phyloP scores from a whole-genome alignment of 2,888 invertebrate species.

The Venustoraphidia nigricollis region DNA sequence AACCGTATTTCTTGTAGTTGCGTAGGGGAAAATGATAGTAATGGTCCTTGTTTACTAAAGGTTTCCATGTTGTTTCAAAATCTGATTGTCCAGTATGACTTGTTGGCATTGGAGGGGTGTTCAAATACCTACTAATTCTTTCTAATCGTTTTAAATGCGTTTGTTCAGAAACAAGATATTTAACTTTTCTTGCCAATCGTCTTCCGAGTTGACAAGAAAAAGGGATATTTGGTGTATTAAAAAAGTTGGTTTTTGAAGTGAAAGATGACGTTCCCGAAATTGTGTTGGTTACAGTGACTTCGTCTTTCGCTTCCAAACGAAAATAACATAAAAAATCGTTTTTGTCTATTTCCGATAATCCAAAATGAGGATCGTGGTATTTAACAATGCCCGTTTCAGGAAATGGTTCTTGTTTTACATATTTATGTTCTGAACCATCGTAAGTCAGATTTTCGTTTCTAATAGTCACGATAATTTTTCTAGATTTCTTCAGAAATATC shows the following conservation, averaged over 20 bases:
- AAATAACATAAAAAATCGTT: constrained; percentile 15
- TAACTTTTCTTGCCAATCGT: constrained; percentile 14
- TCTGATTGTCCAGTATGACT: background rate
- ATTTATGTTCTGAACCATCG: background rate
- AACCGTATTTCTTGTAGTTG: background rate
- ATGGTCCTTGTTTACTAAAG: constrained; percentile 5
- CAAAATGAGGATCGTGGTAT: no score
- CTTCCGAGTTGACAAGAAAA: constrained; percentile 21
- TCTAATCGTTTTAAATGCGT: constrained; percentile 16
- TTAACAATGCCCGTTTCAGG: no score
- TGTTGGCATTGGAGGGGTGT: constrained; percentile 6
- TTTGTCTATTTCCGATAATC: constrained; percentile 6
- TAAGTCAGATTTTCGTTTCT: constrained; percentile 2
- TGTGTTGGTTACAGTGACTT: background rate
- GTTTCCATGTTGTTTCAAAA: constrained; percentile 4
- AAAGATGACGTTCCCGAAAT: constrained; percentile 5
- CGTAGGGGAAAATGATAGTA: constrained; percentile 13
- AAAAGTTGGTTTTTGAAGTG: constrained; percentile 7
- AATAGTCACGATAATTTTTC: background rate
- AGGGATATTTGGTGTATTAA: constrained; percentile 16
- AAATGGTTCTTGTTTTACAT: no score
- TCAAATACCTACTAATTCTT: constrained; percentile 19
- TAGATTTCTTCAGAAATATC: background rate
- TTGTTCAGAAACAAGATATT: constrained; percentile 15
- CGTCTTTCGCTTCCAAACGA: constrained; percentile 7